Evolutionary conservation across 2,797 vertebrate genomes (phyloP).

Genomic region (Neostethus bicornis): DNA sequence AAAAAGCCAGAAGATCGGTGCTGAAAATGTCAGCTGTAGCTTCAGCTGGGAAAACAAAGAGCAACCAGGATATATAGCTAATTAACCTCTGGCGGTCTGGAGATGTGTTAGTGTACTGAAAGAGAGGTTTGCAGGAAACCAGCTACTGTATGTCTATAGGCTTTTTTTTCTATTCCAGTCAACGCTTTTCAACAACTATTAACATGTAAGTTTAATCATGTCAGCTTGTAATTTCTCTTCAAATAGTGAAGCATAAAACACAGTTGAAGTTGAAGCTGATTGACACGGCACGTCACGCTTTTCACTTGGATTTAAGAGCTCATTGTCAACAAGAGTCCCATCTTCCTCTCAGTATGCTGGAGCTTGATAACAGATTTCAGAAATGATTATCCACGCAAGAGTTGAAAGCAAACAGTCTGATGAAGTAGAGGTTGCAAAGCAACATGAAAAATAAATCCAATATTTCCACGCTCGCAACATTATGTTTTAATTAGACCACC

Average conservation of each 20-base stretch:
- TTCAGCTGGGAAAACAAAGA: conserved; percentile 10
- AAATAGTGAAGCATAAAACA: conserved; percentile 20
- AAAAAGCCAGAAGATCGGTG: conserved; percentile 20
- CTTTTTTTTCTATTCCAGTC: neutral
- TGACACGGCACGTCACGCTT: conserved; percentile 13
- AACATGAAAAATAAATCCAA: neutral
- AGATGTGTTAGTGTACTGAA: conserved; percentile 3
- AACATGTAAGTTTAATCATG: conserved; percentile 24
- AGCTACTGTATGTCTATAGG: conserved; percentile 9
- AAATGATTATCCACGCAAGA: neutral
- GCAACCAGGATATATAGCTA: conserved; percentile 8
- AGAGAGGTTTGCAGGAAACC: conserved; percentile 13
- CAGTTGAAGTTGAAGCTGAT: neutral
- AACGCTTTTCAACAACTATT: conserved; percentile 20
- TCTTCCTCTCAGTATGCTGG: neutral
- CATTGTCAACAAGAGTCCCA: conserved; percentile 9
- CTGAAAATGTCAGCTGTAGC: conserved; percentile 22
- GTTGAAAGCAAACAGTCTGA: no score
- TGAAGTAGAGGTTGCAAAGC: no score
- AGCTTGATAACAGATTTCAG: neutral
- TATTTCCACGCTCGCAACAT: no score
- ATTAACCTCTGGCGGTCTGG: conserved; percentile 21
- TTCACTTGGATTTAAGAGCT: conserved; percentile 6
- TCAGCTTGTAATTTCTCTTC: conserved; percentile 7
- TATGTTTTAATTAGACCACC: neutral